Evolutionary conservation across 1,140 invertebrate species (phyloP), one percentile per base, ranked within the genome.

Genomic region (Eriosoma lanigerum): DNA sequence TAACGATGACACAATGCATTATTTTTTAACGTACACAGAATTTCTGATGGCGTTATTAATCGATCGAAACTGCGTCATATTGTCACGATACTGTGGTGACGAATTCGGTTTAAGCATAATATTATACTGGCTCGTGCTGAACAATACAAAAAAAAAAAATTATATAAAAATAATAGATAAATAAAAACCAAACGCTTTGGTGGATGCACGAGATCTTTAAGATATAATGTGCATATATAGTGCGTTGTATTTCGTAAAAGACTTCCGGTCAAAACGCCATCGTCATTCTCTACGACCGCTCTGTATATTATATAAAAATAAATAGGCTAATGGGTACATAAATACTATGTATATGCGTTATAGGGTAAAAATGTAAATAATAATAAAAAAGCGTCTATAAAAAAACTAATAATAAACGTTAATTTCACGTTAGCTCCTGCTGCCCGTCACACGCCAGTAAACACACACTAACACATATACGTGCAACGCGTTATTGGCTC

Each of bases 191-290:
- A 19, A 29, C n/a, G 62, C 15, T 66, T 64, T 29, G 19, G 29
- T 64, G 19, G 1, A 24, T 60, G 19, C 60, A 9, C 62, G n/a
- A 21, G 62, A 66, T 66, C n/a, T n/a, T n/a, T n/a, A n/a, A n/a
- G n/a, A n/a, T n/a, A n/a, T n/a, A n/a, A n/a, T n/a, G n/a, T n/a
- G n/a, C n/a, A n/a, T n/a, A n/a, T n/a, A 38, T 38, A 32, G 62
- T 19, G n/a, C 12, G 32, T 38, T 3, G 62, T 21, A n/a, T 66
- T 21, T 44, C 21, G 44, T 32, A 29, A 24, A 70, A 46, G 66
- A 70, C 66, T 48, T 70, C 66, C 66, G 66, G 66, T 70, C 66
- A 70, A 70, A 70, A 70, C 66, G 66, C 46, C 66, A 21, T 50
- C 66, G 66, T 70, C 66, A 70, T 70, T 70, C 66, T 70, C 66